A percentile compares a stretch with the other conserved stretches of the same genome.
Evolutionary conservation across 2,888 invertebrate species (phyloP).

Genomic region (Phragmatobia fuliginosa): DNA sequence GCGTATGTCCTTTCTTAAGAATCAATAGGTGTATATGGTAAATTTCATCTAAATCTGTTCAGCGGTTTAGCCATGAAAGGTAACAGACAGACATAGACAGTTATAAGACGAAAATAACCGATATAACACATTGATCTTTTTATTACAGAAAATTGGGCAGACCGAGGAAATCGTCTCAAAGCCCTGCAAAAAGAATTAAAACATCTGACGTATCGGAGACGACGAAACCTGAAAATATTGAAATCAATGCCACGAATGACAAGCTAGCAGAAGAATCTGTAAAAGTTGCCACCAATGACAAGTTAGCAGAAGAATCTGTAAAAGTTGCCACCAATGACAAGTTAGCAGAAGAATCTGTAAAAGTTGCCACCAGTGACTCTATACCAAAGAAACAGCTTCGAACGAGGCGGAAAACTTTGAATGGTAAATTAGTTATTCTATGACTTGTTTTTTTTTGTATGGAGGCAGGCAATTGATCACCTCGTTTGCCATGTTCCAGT

Average conservation of each 20-base stretch:
- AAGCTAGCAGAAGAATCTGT: conserved; percentile 19
- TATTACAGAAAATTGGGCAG: conserved; percentile 34
- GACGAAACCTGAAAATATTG: conserved; percentile 13
- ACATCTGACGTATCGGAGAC: conserved; percentile 11
- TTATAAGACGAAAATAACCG: too few species aligned
- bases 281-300: conserved; percentile 20
- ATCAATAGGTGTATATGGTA: too few species aligned
- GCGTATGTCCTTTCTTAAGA: too few species aligned
- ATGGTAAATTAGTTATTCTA: conserved; percentile 29
- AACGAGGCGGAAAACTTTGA: conserved; percentile 28
- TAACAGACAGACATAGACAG: too few species aligned
- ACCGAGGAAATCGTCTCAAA: conserved; percentile 40
- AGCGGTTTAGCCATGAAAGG: too few species aligned
- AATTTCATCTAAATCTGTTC: too few species aligned
- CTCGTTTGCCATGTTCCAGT: too few species aligned
- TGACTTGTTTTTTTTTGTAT: background rate
- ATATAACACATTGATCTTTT: conserved; percentile 24
- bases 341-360: conserved; percentile 22
- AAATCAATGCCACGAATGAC: conserved; percentile 8
- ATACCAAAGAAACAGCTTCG: conserved; percentile 23
- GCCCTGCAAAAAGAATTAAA: conserved; percentile 38
- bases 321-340: conserved; percentile 19
- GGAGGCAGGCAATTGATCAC: too few species aligned
- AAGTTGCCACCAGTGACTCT: conserved; percentile 13
- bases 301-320: conserved; percentile 19